A percentile compares a stretch with the other conserved stretches of the same genome.
Conservation (phyloP, 2,888 invertebrate genomes). For the Athetis lepigone region DNA sequence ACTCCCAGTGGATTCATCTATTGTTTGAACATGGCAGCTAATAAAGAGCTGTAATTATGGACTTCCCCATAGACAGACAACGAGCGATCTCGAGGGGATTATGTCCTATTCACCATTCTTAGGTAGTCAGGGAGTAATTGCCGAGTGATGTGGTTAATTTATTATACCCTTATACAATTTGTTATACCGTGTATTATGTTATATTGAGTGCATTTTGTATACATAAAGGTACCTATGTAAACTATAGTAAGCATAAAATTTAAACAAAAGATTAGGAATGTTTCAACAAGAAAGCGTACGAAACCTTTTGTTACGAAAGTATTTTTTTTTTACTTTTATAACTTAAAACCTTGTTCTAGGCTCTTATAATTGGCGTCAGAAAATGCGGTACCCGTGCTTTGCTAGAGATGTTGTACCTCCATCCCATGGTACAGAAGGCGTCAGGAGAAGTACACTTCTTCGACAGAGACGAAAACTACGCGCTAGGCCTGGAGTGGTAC, state of each 20-base stretch:
- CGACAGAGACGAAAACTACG: conserved; percentile 98
- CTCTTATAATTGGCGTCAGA: conserved; percentile 98
- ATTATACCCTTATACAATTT: neutral
- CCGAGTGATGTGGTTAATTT: conserved; percentile 7
- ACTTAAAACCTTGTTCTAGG: conserved; percentile 85
- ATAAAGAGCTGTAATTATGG: conserved; percentile 36
- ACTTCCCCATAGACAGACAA: conserved; percentile 31
- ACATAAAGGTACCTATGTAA: no score
- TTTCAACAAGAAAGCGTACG: no score
- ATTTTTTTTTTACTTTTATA: no score
- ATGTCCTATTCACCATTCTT: conserved; percentile 19
- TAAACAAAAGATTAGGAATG: no score
- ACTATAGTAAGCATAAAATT: neutral
- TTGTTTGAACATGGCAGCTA: conserved; percentile 3
- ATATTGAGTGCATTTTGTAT: neutral
- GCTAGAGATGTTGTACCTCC: conserved; percentile 98
- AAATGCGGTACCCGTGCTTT: conserved; percentile 99
- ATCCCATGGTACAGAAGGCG: conserved; percentile 97
- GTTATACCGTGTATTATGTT: neutral
- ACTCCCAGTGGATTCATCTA: conserved; percentile 2
- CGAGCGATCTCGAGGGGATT: conserved; percentile 18
- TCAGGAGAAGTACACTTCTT: conserved; percentile 99
- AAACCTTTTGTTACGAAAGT: no score
- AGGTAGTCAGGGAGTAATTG: conserved; percentile 22
- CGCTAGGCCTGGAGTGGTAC: conserved; percentile 98